These are phyloP conservation scores for Drosophila planitibia DNA, from an alignment of 2,888 invertebrate species.

Conservation along the genomic window DNA sequence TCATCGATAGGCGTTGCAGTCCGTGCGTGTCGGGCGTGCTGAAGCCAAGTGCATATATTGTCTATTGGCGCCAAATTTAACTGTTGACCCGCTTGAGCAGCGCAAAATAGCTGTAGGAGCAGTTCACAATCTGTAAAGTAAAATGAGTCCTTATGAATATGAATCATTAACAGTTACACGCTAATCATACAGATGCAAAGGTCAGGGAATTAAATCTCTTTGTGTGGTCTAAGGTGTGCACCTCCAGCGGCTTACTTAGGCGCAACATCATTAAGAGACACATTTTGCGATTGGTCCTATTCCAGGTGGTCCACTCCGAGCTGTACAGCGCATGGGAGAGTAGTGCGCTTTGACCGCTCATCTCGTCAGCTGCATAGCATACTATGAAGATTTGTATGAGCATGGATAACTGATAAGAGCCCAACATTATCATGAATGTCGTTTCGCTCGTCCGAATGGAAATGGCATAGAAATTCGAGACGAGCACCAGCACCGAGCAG, in stretches of 20 bases:
- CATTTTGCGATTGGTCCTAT: conserved; percentile 46
- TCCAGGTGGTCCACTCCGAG: conserved; percentile 63
- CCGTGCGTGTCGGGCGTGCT: not conserved
- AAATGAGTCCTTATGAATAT: not conserved
- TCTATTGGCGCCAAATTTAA: conserved; percentile 9
- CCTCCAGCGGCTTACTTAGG: conserved; percentile 38
- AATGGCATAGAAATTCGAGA: conserved; percentile 79
- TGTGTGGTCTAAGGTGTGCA: conserved; percentile 72
- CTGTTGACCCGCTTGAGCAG: conserved; percentile 74
- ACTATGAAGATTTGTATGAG: conserved; percentile 75
- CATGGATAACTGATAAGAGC: conserved; percentile 75
- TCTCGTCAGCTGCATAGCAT: conserved; percentile 75
- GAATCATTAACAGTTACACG: fast-evolving
- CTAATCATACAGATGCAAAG: conserved; percentile 75
- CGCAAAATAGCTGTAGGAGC: conserved; percentile 80
- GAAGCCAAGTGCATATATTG: not conserved
- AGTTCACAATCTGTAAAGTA: conserved; percentile 76
- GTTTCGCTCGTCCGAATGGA: conserved; percentile 59
- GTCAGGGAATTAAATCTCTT: conserved; percentile 73
- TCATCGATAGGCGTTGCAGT: conserved; percentile 30
- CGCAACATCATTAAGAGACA: conserved; percentile 40
- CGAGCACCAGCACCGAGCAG: conserved; percentile 77
- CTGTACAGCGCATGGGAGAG: conserved; percentile 64
- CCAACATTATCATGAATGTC: conserved; percentile 58
- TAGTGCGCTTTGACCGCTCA: conserved; percentile 61